Evolutionary conservation across 2,888 invertebrate species (phyloP).

Genomic region (Drosophila kanekoi): DNA sequence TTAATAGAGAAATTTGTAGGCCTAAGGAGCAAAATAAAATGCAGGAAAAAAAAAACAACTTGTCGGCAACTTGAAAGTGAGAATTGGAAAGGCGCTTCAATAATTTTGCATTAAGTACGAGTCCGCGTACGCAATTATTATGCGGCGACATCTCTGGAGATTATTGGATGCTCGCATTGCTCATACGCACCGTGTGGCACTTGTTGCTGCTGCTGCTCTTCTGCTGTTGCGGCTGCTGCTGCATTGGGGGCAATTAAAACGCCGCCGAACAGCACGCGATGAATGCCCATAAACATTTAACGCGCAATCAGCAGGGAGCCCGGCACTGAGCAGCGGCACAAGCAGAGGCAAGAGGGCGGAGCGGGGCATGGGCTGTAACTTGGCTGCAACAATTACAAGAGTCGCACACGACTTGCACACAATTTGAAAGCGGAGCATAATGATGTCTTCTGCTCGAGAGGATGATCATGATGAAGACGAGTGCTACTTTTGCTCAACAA

Average conservation of each 20-base stretch:
- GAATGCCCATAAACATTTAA: conserved; percentile 81
- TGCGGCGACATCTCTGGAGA: conserved; percentile 75
- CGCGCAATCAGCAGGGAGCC: conserved; percentile 74
- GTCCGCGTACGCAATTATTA: conserved; percentile 71
- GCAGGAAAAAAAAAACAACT: conserved; percentile 22
- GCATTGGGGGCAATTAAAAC: conserved; percentile 72
- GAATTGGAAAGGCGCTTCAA: conserved; percentile 77
- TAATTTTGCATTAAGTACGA: conserved; percentile 81
- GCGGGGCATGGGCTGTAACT: conserved; percentile 40
- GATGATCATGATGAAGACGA: conserved; percentile 57
- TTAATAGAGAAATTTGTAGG: conserved; percentile 60
- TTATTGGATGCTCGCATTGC: conserved; percentile 72
- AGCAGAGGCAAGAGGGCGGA: not conserved
- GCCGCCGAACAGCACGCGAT: conserved; percentile 76
- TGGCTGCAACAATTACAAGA: conserved; percentile 57
- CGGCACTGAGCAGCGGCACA: not conserved
- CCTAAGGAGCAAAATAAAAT: conserved; percentile 40
- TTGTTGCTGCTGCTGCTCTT: conserved; percentile 43
- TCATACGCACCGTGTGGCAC: conserved; percentile 71
- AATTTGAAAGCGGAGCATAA: conserved; percentile 51
- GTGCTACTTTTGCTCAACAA: conserved; percentile 52
- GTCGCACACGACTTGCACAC: conserved; percentile 48
- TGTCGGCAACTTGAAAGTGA: conserved; percentile 69
- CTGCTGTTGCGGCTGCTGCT: conserved; percentile 24
- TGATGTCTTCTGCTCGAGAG: conserved; percentile 42